These are phyloP conservation scores for Plutomurus gul DNA, from an alignment of 1,140 invertebrate genomes.

Conservation along the genomic window DNA sequence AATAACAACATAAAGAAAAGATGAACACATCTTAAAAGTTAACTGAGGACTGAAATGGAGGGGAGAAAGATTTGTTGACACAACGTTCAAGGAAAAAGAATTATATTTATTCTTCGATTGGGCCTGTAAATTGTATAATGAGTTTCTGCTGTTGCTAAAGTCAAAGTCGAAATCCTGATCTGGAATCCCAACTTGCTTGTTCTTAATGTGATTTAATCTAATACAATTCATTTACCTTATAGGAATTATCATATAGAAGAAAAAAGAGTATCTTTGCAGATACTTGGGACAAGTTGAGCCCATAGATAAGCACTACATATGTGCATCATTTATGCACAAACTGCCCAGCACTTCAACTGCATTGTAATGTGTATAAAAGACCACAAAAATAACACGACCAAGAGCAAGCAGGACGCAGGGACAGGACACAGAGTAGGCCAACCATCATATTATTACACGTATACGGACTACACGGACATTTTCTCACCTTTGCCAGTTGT, in stretches of 20 bases:
- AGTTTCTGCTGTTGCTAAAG: not conserved
- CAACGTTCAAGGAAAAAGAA: constrained; percentile 6
- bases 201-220: not conserved
- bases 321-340: constrained; percentile 15
- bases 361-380: not conserved
- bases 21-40: constrained; percentile 25
- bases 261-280: not conserved
- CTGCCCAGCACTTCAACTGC: not conserved
- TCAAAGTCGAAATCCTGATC: constrained; percentile 22
- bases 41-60: constrained; percentile 11
- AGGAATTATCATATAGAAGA: not conserved
- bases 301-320: not conserved
- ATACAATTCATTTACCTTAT: not conserved
- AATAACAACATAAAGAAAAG: constrained; percentile 30
- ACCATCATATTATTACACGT: too few species aligned
- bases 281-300: not conserved
- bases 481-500: too few species aligned
- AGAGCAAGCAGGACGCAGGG: too few species aligned
- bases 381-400: too few species aligned
- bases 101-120: constrained; percentile 11
- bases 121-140: constrained; percentile 21
- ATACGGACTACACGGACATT: too few species aligned
- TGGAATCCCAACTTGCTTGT: constrained; percentile 5
- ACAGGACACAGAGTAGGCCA: too few species aligned
- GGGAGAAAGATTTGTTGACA: constrained; percentile 26